These are phyloP conservation scores for Gobius niger DNA, from an alignment of 2,113 vertebrate species.

Conservation along the genomic window DNA sequence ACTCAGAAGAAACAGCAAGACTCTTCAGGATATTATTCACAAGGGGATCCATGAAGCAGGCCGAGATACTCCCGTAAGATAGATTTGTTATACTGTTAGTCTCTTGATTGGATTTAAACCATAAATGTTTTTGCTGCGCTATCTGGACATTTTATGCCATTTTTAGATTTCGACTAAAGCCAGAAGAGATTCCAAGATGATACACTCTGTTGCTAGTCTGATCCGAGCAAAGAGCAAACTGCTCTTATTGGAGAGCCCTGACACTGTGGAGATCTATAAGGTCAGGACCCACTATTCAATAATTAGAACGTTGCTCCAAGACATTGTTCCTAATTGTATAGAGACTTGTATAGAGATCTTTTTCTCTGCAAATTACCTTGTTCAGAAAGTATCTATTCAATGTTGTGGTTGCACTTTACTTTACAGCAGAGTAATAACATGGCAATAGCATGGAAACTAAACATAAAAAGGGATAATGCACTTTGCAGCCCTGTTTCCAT, in stretches of 20 bases:
- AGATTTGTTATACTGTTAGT: not conserved
- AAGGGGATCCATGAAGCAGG: constrained; percentile 42
- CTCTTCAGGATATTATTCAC: constrained; percentile 56
- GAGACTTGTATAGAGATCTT: too few species aligned
- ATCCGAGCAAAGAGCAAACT: constrained; percentile 65
- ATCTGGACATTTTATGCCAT: not conserved
- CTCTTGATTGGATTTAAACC: not conserved
- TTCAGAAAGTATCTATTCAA: too few species aligned
- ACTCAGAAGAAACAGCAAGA: constrained; percentile 59
- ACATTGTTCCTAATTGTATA: too few species aligned
- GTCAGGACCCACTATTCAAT: constrained; percentile 28
- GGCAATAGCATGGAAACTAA: too few species aligned
- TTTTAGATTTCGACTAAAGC: constrained; percentile 54
- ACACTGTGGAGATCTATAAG: constrained; percentile 69
- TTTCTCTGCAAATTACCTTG: too few species aligned
- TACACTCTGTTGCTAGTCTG: constrained; percentile 64
- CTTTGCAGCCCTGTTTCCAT: too few species aligned
- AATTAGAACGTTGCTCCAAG: not conserved
- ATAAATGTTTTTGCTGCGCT: not conserved
- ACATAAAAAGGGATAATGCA: too few species aligned
- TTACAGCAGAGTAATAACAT: too few species aligned
- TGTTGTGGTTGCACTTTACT: too few species aligned
- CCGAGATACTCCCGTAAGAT: constrained; percentile 60
- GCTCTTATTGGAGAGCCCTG: constrained; percentile 64
- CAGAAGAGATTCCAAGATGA: constrained; percentile 51